Base-by-base conservation (phyloP, 2,113 vertebrate genomes). In the Acanthisitta chloris region DNA sequence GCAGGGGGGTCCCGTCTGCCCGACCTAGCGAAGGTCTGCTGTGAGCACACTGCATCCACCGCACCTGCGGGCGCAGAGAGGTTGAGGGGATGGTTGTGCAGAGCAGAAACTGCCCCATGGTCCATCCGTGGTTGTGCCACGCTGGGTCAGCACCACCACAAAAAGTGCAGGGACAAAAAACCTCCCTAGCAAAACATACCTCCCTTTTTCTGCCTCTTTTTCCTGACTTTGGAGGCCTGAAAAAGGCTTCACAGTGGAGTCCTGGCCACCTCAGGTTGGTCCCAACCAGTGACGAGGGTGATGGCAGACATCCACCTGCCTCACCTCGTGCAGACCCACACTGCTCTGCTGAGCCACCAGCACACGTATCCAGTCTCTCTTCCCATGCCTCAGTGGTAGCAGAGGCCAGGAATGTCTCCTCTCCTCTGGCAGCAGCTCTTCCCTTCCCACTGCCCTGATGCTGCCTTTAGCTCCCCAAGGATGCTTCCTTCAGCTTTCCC, bases 61-160 rank as follows among this genome's bases (percentile, higher is more conserved):
- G 20, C 17, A 15, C 25, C 62, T 29, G 33, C 0, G 1, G 62
- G 6, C 62, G 9, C 45, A 65, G 73, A 46, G 61, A 57, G 51
- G n/a, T 51, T 45, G 25, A 34, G 26, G 52, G 15, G 3, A 28
- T 28, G 54, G 31, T 8, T 73, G 40, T 70, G 36, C 20, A 25
- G 26, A 38, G 17, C 23, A 38, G 52, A 57, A 78, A 34, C 3
- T 29, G 9, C 3, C 45, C 34, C 5, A 2, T 29, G 18, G 36
- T 46, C 9, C 17, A 2, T 24, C 49, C 7, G 5, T 2, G 2
- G 21, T 6, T 58, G 33, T 46, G 15, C 36, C 36, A 29, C 1
- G 0, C 28, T 40, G n/a, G 14, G 55, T 38, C 49, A 70, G 55
- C 40, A 58, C 20, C 0, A 0, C 25, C 64, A 28, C 16, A 36